Base-by-base conservation (phyloP, 2,113 vertebrate genomes). In the Maccullochella peelii region DNA sequence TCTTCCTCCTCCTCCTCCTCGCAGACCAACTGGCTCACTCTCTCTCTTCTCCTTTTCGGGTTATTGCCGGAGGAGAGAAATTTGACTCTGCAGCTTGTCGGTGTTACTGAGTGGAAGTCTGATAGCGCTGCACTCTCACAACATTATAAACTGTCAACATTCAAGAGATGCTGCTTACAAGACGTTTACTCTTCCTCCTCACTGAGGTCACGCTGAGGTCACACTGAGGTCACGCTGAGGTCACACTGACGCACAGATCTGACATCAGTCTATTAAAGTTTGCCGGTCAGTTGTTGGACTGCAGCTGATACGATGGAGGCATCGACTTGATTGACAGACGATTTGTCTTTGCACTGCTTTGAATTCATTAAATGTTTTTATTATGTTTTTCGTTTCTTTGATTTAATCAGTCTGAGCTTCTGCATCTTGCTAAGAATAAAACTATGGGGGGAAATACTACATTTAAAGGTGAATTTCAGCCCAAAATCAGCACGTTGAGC, bases 51-150 rank as follows among this genome's bases (percentile, higher is more conserved):
- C 52, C 73, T 68, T 59, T 65, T 75, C 6, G 21, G 23, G 30
- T 80, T 20, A 66, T 87, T 71, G 66, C 49, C 20, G 4, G 49
- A 52, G 59, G 18, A 61, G 10, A 66, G 59, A 65, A 8, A 12
- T 72, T 27, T 30, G 55, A 27, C 36, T 52, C 55, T 69, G 62
- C 38, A 27, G n/a, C n/a, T n/a, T n/a, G n/a, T n/a, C n/a, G n/a
- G 59, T 58, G 70, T 57, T 15, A 16, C 33, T 21, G 59, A n/a
- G n/a, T n/a, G n/a, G n/a, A n/a, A 59, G 27, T 33, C 40, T 23
- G 65, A 50, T 20, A 20, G 25, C 2, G 25, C 66, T 49, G 66
- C 66, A 21, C 44, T 36, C 30, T 20, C 66, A 42, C 40, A 62
- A 5, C 59, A 68, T 69, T 50, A 16, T 50, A 69, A 33, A 69